phyloP scores from a whole-genome alignment of 2,113 vertebrate genomes.

The Oryzias woworae region DNA sequence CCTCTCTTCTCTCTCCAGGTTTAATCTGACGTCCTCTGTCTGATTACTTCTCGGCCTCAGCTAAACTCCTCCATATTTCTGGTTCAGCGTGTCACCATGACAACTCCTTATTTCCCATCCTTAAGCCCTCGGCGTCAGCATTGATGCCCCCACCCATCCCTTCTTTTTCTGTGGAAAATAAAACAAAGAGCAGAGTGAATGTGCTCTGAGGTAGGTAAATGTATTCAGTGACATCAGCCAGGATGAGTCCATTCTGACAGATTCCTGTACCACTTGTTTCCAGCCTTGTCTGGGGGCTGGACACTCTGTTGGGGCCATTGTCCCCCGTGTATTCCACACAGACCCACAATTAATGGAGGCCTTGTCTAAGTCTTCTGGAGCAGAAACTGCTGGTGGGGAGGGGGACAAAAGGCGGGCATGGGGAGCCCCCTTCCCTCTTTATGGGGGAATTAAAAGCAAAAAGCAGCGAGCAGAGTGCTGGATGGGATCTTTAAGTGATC shows the following conservation, averaged over 20 bases:
- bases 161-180: constrained; percentile 71
- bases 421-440: constrained; percentile 62
- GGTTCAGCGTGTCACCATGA: constrained; percentile 77
- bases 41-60: constrained; percentile 65
- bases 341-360: constrained; percentile 93
- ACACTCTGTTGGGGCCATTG: constrained; percentile 88
- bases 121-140: constrained; percentile 44
- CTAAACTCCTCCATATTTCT: constrained; percentile 78
- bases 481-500: constrained; percentile 67
- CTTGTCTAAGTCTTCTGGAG: constrained; percentile 89
- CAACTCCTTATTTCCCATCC: constrained; percentile 79
- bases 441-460: constrained; percentile 78
- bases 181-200: constrained; percentile 84
- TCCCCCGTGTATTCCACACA: constrained; percentile 83
- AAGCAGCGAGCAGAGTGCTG: constrained; percentile 56
- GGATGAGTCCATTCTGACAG: constrained; percentile 91
- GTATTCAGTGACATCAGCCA: constrained; percentile 95
- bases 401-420: constrained; percentile 87
- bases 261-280: constrained; percentile 94
- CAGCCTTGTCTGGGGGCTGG: constrained; percentile 92
- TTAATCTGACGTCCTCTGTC: constrained; percentile 60
- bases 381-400: constrained; percentile 86
- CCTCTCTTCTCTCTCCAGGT: constrained; percentile 53
- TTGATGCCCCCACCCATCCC: constrained; percentile 54
- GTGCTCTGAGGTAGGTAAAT: constrained; percentile 97